phyloP scores from a whole-genome alignment of 2,888 invertebrate genomes.

The Zele albiditarsus region DNA sequence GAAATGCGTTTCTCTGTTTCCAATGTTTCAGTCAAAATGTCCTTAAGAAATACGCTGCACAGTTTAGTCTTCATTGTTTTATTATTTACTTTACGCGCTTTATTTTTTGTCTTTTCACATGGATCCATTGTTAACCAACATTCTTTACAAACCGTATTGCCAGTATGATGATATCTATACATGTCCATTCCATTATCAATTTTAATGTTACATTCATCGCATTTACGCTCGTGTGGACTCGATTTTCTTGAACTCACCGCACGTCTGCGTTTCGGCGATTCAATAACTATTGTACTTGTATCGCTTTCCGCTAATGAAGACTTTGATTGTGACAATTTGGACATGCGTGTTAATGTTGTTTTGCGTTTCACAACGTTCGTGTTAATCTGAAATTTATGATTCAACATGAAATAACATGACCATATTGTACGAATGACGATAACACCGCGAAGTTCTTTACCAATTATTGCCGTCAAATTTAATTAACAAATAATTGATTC shows the following conservation, averaged over 20 bases:
- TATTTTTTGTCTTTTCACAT: constrained; percentile 34
- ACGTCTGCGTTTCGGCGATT: constrained; percentile 8
- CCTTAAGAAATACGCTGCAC: constrained; percentile 66
- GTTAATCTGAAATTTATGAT: constrained; percentile 57
- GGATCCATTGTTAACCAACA: constrained; percentile 64
- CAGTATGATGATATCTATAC: constrained; percentile 61
- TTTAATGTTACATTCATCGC: constrained; percentile 57
- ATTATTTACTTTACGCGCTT: constrained; percentile 36
- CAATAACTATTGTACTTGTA: constrained; percentile 12
- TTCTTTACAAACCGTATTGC: constrained; percentile 62
- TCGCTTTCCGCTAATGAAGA: constrained; percentile 48
- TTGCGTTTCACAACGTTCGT: constrained; percentile 62
- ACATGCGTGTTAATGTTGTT: constrained; percentile 48
- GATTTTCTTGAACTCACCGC: not conserved
- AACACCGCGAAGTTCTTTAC: too few species aligned
- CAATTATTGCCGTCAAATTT: not conserved
- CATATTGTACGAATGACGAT: too few species aligned
- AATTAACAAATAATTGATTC: not conserved
- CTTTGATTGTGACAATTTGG: constrained; percentile 51
- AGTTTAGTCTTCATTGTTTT: constrained; percentile 51
- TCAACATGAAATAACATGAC: not conserved
- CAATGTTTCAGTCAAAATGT: constrained; percentile 54
- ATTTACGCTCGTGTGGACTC: constrained; percentile 39
- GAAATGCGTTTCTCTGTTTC: constrained; percentile 16
- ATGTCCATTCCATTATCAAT: constrained; percentile 56